Conservation (phyloP, 2,888 invertebrate genomes). For the Drosophila tripunctata region DNA sequence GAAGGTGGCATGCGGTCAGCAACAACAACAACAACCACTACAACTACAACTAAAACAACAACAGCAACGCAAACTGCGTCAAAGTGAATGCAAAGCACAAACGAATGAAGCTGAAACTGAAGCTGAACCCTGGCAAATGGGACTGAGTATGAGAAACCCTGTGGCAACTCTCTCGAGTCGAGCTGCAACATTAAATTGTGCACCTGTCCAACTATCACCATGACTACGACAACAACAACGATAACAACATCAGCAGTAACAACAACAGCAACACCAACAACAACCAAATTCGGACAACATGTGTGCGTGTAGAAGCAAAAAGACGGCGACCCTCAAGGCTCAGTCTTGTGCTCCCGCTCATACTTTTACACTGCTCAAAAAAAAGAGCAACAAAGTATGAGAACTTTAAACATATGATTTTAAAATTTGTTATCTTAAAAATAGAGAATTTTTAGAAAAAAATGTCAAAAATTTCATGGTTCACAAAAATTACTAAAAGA, state of each 20-base stretch:
- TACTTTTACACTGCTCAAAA: background rate
- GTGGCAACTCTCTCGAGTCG: slow-evolving; percentile 53
- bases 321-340: background rate
- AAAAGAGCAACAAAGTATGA: too few relatives aligned
- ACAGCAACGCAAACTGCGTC: slow-evolving; percentile 42
- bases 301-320: slow-evolving; percentile 44
- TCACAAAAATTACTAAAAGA: too few relatives aligned
- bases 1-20: slow-evolving; percentile 75
- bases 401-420: too few relatives aligned
- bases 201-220: slow-evolving; percentile 82
- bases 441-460: too few relatives aligned
- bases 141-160: slow-evolving; percentile 15
- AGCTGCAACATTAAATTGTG: slow-evolving; percentile 73
- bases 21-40: slow-evolving; percentile 47
- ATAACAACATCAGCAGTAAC: slow-evolving; percentile 11
- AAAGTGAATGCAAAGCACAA: slow-evolving; percentile 63
- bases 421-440: too few relatives aligned
- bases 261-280: slow-evolving; percentile 20
- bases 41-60: slow-evolving; percentile 41
- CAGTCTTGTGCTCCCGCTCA: too few relatives aligned
- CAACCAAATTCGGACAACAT: slow-evolving; percentile 63
- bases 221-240: slow-evolving; percentile 68
- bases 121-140: slow-evolving; percentile 37
- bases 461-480: too few relatives aligned
- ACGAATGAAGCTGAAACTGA: slow-evolving; percentile 71